Percentiles rank a stretch among this genome's conserved stretches.
phyloP scores from a whole-genome alignment of 1,140 invertebrate genomes.

The Drusus annulatus region DNA sequence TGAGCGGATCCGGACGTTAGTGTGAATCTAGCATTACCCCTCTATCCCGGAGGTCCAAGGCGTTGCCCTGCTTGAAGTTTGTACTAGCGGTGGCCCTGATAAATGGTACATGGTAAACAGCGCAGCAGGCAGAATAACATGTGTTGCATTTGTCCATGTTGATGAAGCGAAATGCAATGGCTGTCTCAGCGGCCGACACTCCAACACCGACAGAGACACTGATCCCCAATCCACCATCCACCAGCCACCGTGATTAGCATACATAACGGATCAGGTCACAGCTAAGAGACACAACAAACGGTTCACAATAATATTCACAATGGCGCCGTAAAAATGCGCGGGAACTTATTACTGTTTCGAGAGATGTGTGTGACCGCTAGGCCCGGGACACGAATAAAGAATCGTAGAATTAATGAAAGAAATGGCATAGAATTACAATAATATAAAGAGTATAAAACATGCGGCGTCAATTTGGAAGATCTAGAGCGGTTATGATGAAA shows the following conservation, averaged over 20 bases:
- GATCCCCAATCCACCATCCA: conserved; percentile 12
- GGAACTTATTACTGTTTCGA: conserved; percentile 17
- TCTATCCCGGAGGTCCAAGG: too few relatives aligned
- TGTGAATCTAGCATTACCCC: too few relatives aligned
- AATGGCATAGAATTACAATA: conserved; percentile 16
- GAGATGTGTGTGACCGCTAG: conserved; percentile 19
- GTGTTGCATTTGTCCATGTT: conserved; percentile 14
- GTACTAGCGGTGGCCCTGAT: neutral
- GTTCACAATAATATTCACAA: conserved; percentile 40
- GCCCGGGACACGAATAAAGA: conserved; percentile 21
- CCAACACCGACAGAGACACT: neutral
- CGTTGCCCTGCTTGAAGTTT: neutral
- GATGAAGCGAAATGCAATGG: conserved; percentile 2
- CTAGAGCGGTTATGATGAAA: conserved; percentile 33
- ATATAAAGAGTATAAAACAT: conserved; percentile 28
- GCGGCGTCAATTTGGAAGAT: conserved; percentile 37
- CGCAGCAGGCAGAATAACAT: neutral
- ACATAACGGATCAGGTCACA: conserved; percentile 35
- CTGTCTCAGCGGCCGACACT: neutral
- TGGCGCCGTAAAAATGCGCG: conserved; percentile 40
- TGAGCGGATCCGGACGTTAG: too few relatives aligned
- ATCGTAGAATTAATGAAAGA: conserved; percentile 16
- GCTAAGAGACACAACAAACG: conserved; percentile 32
- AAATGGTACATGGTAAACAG: neutral
- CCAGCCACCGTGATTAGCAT: conserved; percentile 31